A percentile compares a stretch with the other conserved stretches of the same genome.
Conservation (phyloP, 2,888 invertebrate genomes). For the Limnephilus auricula region DNA sequence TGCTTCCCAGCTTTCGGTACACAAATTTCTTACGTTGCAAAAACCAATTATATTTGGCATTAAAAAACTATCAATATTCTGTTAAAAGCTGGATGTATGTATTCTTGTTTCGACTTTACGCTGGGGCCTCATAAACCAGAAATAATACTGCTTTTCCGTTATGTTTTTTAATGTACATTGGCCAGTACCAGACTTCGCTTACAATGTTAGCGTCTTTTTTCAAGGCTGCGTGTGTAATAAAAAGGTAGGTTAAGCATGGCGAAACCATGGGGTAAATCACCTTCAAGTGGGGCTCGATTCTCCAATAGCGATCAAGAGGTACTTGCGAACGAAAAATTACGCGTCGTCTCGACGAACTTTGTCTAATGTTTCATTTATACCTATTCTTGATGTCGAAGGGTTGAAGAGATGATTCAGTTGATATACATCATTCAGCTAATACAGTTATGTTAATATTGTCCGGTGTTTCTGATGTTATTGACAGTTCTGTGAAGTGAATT, state of each 20-base stretch:
- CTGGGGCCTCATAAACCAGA: not conserved
- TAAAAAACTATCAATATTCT: not conserved
- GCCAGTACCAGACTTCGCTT: not conserved
- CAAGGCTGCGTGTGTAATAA: not conserved
- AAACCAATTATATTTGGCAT: not conserved
- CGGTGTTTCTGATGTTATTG: no score
- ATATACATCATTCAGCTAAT: no score
- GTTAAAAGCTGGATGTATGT: not conserved
- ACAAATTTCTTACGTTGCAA: not conserved
- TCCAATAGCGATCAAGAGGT: no score
- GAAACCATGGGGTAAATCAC: not conserved
- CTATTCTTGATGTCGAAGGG: no score
- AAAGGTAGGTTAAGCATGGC: not conserved
- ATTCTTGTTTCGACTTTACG: not conserved
- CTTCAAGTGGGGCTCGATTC: not conserved
- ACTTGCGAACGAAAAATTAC: no score
- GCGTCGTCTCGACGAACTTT: no score
- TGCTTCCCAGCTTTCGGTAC: no score
- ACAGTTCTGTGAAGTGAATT: no score
- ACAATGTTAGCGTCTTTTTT: not conserved
- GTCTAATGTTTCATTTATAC: no score
- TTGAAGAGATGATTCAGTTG: no score
- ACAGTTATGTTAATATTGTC: no score
- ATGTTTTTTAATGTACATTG: no score
- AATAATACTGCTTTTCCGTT: not conserved